Evolutionary conservation across 2,113 vertebrate genomes (phyloP).

Genomic region (Oreochromis tanganicae): DNA sequence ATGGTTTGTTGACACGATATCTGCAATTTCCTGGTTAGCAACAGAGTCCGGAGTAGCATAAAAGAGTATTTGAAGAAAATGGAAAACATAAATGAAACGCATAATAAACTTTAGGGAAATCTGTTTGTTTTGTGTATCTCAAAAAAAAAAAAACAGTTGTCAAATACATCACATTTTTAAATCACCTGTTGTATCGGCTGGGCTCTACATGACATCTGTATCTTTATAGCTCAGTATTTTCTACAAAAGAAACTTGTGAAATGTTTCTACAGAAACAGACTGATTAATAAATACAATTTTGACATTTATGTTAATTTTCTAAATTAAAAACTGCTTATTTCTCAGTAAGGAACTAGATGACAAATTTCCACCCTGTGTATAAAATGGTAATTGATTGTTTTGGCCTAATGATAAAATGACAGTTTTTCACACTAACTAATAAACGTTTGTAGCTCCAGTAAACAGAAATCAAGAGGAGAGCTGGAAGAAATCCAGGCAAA

Average conservation of each 20-base stretch:
- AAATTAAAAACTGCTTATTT: not conserved
- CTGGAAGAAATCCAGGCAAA: not conserved
- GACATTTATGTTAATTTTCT: no score
- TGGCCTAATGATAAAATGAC: not conserved
- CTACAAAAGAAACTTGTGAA: not conserved
- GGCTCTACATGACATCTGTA: not conserved
- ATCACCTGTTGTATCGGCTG: not conserved
- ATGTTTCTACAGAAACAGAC: not conserved
- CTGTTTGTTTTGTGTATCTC: not conserved
- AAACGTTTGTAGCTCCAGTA: not conserved
- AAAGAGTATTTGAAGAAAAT: not conserved
- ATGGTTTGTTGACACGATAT: not conserved
- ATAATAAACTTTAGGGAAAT: not conserved
- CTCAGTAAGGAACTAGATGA: not conserved
- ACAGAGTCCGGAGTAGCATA: not conserved
- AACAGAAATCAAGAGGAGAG: not conserved
- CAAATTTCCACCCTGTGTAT: not conserved
- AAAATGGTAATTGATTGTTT: not conserved
- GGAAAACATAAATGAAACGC: accelerated
- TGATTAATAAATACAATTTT: not conserved
- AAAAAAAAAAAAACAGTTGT: not conserved
- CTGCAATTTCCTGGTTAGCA: not conserved
- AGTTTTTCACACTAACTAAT: not conserved
- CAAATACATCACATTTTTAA: not conserved
- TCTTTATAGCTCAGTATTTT: not conserved